These are phyloP conservation scores for Apogon hyalosoma DNA, from an alignment of 2,797 vertebrate genomes.

Conservation along the genomic window DNA sequence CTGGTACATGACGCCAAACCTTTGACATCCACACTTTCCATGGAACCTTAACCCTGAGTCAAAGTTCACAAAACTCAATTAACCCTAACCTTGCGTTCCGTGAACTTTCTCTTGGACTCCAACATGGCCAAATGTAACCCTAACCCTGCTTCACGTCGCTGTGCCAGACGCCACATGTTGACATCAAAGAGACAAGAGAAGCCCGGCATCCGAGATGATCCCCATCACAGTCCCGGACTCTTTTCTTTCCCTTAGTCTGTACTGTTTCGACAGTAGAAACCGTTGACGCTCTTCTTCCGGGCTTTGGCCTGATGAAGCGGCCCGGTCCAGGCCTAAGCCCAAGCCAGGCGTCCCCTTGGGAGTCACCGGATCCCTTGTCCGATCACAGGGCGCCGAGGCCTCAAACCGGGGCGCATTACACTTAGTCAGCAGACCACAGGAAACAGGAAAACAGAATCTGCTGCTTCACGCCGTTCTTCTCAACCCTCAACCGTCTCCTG, in stretches of 20 bases:
- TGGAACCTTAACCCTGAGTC: too few relatives aligned
- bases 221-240: not conserved
- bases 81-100: too few relatives aligned
- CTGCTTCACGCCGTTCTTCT: slow-evolving; percentile 65
- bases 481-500: slow-evolving; percentile 55
- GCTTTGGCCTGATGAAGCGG: slow-evolving; percentile 16
- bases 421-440: slow-evolving; percentile 79
- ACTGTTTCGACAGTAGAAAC: slow-evolving; percentile 35
- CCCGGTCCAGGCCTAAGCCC: not conserved
- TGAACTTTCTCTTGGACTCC: too few relatives aligned
- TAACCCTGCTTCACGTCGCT: not conserved
- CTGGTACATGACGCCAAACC: too few relatives aligned
- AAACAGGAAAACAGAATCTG: slow-evolving; percentile 77
- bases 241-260: slow-evolving; percentile 9
- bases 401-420: slow-evolving; percentile 69
- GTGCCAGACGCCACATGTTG: not conserved
- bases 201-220: slow-evolving; percentile 3
- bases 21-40: too few relatives aligned
- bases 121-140: too few relatives aligned
- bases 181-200: too few relatives aligned
- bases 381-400: slow-evolving; percentile 65
- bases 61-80: too few relatives aligned
- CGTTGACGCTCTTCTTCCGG: slow-evolving; percentile 16
- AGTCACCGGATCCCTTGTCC: slow-evolving; percentile 71
- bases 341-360: slow-evolving; percentile 30